phyloP scores from a whole-genome alignment of 1,140 invertebrate species.

The Coptotermes formosanus region DNA sequence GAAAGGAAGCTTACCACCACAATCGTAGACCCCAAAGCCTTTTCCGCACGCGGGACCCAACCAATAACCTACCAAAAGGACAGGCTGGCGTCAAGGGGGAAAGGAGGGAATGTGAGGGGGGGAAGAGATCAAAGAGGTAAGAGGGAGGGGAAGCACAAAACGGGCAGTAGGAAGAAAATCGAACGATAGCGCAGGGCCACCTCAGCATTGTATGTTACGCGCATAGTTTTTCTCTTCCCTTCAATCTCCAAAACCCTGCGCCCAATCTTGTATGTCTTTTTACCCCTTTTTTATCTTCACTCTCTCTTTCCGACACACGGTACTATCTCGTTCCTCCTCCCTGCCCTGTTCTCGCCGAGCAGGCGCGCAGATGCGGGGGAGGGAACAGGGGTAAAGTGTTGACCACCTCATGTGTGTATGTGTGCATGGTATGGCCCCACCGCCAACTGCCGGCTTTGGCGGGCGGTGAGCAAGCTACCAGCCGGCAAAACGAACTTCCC shows the following conservation, averaged over 20 bases:
- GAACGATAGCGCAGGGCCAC: constrained; percentile 29
- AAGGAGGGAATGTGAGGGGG: neutral
- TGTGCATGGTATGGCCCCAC: neutral
- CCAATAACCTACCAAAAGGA: constrained; percentile 25
- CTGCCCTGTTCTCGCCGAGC: neutral
- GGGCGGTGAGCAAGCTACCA: neutral
- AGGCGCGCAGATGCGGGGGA: neutral
- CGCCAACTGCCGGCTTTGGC: neutral
- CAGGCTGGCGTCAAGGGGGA: neutral
- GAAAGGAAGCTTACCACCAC: constrained; percentile 26
- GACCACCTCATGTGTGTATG: constrained; percentile 2
- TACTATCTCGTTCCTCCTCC: neutral
- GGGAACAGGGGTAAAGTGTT: neutral
- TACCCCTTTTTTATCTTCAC: neutral
- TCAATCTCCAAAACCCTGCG: constrained; percentile 1
- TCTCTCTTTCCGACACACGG: neutral
- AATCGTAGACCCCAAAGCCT: constrained; percentile 21
- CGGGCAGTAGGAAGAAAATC: constrained; percentile 27
- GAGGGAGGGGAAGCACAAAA: neutral
- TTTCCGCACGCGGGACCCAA: constrained; percentile 23
- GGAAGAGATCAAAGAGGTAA: constrained; percentile 17
- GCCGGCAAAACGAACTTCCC: constrained; percentile 8
- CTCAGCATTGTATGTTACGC: constrained; percentile 29
- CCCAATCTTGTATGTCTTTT: neutral
- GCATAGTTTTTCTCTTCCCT: constrained; percentile 17